These are phyloP conservation scores for Parazoanthus atlanticus DNA, from an alignment of 92 coral and sea anemone genomes.

Conservation along the genomic window DNA sequence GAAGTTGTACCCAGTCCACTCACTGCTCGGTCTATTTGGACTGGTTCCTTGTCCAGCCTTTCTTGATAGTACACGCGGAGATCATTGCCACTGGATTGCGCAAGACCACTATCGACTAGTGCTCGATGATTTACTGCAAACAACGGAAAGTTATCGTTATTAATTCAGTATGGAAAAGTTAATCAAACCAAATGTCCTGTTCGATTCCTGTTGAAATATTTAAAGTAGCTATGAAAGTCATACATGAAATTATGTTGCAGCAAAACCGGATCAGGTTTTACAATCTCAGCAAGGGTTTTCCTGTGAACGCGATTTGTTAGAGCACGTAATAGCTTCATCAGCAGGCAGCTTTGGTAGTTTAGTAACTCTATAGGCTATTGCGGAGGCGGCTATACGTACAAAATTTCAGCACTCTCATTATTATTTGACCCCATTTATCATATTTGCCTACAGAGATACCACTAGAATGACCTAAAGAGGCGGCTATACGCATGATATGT, in stretches of 20 bases:
- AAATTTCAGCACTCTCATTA: too few relatives aligned
- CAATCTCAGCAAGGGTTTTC: neutral
- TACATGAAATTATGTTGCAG: too few relatives aligned
- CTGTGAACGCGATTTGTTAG: neutral
- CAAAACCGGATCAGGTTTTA: neutral
- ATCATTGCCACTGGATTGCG: slow-evolving; percentile 55
- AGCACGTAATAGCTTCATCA: neutral
- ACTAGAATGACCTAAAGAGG: too few relatives aligned
- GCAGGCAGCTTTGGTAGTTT: neutral
- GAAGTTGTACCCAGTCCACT: slow-evolving; percentile 47
- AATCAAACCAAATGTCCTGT: neutral
- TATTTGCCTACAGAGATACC: too few relatives aligned
- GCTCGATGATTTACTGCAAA: slow-evolving; percentile 59
- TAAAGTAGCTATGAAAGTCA: too few relatives aligned
- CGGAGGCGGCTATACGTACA: too few relatives aligned
- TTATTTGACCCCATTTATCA: too few relatives aligned
- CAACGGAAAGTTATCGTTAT: neutral
- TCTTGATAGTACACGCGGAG: slow-evolving; percentile 50
- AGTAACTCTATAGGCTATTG: too few relatives aligned
- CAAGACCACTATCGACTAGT: slow-evolving; percentile 45
- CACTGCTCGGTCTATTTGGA: slow-evolving; percentile 61
- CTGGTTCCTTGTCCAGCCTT: slow-evolving; percentile 26
- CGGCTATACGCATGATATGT: too few relatives aligned
- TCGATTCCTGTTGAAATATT: too few relatives aligned
- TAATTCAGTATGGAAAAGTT: neutral